Evolutionary conservation across 2,797 vertebrate species (phyloP), one percentile per base, ranked within the genome.

Genomic region (Hoplostethus mediterraneus): DNA sequence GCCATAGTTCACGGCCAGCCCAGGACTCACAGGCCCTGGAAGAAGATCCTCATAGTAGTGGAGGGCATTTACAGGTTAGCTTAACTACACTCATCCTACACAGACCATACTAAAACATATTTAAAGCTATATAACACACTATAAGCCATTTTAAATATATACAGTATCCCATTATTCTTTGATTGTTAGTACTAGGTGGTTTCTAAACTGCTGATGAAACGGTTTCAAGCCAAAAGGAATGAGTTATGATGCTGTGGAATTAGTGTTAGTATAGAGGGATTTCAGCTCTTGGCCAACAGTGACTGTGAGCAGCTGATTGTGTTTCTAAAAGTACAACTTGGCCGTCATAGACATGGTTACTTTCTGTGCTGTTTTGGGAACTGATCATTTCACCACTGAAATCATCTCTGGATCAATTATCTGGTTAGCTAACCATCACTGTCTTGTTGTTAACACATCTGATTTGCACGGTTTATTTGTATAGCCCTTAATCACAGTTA

Each of bases 1-100:
- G 97, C 97, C 86, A 97, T 99, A 80, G 95, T 96, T 47, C 95
- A 98, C 54, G 97, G 97, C 31, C 97, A 98, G 87, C 97, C 97
- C 85, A 94, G 96, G 84, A 98, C 96, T 11, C 96, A 95, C 90
- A 93, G 97, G 36, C 97, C 97, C 28, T 99, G 97, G 97, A 98
- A 97, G 94, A 99, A 98, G 93, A 96, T 99, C 83, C 95, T 99
- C 36, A 98, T 99, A 40, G 81, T 99, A n/a, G 97, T 99, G 12
- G 97, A 99, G 89, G 97, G 97, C 83, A 97, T 99, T 89, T 99
- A 96, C 94, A 99, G 97, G 97, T 21, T 98, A 94, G 6, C 28
- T 13, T 6, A 31, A 47, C 7, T 0, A 38, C 17, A 47, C 14
- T n/a, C 14, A 12, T 57, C 0, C 2, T 59, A 5, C 12, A 2